A percentile compares a stretch with the other conserved stretches of the same genome.
phyloP scores from a whole-genome alignment of 2,113 vertebrate species.

The Brachypteracias leptosomus region DNA sequence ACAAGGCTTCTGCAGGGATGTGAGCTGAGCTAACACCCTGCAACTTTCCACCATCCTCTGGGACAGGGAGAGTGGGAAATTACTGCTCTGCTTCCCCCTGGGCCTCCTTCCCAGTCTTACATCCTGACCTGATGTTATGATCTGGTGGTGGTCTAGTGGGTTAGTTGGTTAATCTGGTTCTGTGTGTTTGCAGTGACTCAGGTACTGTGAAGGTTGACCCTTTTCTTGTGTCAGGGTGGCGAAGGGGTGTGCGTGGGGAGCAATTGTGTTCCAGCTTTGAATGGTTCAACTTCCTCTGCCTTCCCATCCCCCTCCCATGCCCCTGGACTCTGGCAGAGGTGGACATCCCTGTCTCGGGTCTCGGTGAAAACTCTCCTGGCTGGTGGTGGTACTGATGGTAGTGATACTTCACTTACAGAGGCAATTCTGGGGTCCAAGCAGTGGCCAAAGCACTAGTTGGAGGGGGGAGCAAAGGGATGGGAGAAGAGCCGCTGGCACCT shows the following conservation, averaged over 20 bases:
- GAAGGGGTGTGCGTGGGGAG: not conserved
- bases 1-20: not conserved
- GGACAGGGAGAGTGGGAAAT: not conserved
- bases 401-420: not conserved
- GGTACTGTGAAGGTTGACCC: not conserved
- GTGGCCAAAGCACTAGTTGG: not conserved
- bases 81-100: accelerated
- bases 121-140: not conserved
- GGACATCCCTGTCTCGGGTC: accelerated
- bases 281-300: not conserved
- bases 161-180: not conserved
- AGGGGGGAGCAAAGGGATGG: conserved; percentile 64
- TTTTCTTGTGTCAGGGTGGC: not conserved
- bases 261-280: not conserved
- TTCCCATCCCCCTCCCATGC: not conserved
- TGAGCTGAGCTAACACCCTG: not conserved
- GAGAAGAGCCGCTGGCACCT: conserved; percentile 70
- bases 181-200: accelerated
- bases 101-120: not conserved
- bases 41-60: not conserved
- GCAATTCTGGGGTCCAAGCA: not conserved
- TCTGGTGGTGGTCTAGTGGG: not conserved
- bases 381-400: not conserved
- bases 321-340: not conserved
- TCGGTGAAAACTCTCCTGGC: not conserved